Percentiles rank a stretch among this genome's conserved stretches.
Conservation (phyloP, 2,888 invertebrate genomes). For the Camponotus fellah region DNA sequence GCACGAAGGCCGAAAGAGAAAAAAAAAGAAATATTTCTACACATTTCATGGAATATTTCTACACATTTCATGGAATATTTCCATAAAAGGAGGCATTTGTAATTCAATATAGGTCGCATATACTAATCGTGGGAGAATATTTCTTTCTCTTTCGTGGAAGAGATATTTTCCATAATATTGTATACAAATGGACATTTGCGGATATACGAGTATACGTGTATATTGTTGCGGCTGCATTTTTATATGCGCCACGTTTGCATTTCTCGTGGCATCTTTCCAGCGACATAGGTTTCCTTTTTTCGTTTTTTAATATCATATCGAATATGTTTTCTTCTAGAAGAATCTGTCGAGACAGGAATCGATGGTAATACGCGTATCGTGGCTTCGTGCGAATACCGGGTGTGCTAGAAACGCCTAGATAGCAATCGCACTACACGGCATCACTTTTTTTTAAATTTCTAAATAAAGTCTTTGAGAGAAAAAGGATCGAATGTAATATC, state of each 20-base stretch:
- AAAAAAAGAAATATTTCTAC: slow-evolving; percentile 4
- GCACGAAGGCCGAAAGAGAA: slow-evolving; percentile 15
- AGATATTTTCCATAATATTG: slow-evolving; percentile 6
- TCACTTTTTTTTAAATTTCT: background rate
- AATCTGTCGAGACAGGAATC: slow-evolving; percentile 64
- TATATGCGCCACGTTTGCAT: slow-evolving; percentile 25
- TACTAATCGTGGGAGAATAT: background rate
- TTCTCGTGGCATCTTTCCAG: slow-evolving; percentile 56
- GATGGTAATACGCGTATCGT: slow-evolving; percentile 59
- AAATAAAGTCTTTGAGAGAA: background rate
- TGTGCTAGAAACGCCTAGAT: background rate
- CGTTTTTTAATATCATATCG: slow-evolving; percentile 57
- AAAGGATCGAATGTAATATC: background rate
- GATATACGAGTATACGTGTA: background rate
- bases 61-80: slow-evolving; percentile 1
- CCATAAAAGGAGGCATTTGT: background rate
- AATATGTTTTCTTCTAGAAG: slow-evolving; percentile 61
- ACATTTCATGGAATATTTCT: slow-evolving; percentile 5
- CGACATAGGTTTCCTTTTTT: background rate
- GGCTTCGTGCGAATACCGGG: slow-evolving; percentile 53
- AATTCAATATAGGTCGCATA: slow-evolving; percentile 7
- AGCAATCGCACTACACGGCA: background rate
- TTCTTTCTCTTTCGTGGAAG: background rate
- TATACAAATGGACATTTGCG: background rate
- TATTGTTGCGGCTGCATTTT: slow-evolving; percentile 40